Percentiles rank a stretch among this genome's conserved stretches.
These are phyloP conservation scores for Gerris buenoi DNA, from an alignment of 1,140 invertebrate genomes.

Conservation along the genomic window DNA sequence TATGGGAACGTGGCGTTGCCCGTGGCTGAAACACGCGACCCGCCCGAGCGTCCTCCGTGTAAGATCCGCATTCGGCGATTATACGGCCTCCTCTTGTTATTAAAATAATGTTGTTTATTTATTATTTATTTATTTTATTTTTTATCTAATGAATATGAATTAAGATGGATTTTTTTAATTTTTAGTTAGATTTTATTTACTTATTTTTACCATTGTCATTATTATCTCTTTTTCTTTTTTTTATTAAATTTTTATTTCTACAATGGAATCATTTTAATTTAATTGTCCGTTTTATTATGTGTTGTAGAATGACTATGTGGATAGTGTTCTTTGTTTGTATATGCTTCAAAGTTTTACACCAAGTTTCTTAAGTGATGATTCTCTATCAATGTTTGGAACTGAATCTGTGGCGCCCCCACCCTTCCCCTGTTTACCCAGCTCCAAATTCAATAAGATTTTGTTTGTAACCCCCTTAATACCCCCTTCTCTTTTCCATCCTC, in stretches of 20 bases:
- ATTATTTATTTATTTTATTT: neutral
- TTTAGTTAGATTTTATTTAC: no score
- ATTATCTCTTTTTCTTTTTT: no score
- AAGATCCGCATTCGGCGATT: conserved; percentile 2
- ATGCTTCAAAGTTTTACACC: neutral
- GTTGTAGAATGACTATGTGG: neutral
- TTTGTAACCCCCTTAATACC: no score
- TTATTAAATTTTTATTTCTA: no score
- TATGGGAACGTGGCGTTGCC: no score
- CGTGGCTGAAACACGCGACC: neutral
- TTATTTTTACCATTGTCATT: no score
- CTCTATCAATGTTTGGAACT: neutral
- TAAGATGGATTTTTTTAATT: no score
- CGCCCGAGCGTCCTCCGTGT: neutral
- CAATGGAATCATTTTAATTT: no score
- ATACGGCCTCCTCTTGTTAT: neutral
- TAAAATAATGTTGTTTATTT: neutral
- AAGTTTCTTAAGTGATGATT: neutral
- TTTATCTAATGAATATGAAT: no score
- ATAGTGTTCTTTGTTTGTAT: neutral
- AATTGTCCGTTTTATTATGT: neutral
- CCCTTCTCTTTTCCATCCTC: no score
- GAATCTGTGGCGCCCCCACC: neutral
- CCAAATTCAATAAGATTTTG: no score
- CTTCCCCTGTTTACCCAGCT: neutral